Evolutionary conservation across 2,113 vertebrate species (phyloP), one percentile per base, ranked within the genome.

Genomic region (Campylomormyrus tamandua): DNA sequence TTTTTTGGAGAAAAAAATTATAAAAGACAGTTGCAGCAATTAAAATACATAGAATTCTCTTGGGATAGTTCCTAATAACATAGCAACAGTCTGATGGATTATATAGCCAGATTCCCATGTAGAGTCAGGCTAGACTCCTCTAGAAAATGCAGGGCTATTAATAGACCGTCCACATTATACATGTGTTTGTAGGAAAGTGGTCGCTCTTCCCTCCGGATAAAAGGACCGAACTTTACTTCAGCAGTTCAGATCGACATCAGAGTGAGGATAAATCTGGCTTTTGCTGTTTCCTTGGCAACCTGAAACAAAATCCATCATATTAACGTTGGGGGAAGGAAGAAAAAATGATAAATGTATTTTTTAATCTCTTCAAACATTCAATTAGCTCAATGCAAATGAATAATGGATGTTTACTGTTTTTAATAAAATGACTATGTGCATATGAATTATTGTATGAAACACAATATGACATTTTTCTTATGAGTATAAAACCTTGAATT

Each of bases 251-350:
- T 80, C 49, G 27, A 89, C 89, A 84, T 89, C 80, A 84, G 77
- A 62, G 89, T 6, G 39, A 45, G 24, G 77, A 9, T 46, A 89
- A 42, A 83, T 84, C 89, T 89, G 74, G 49, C 52, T 83, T 83
- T 74, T 89, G 80, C 89, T 56, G 89, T 89, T 89, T 84, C 89
- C 89, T 84, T 89, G 89, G 89, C 77, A 89, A 89, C 89, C 35
- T 39, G 52, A 89, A 89, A 58, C 77, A 42, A 80, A 89, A 53
- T 49, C 50, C 31, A 24, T 48, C 80, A 45, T 83, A 46, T 83
- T 46, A 83, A 48, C n/a, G 24, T 84, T 89, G 19, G 31, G 48
- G 88, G 52, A 52, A 39, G 52, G 5, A 3, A 56, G 83, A 49
- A 48, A 83, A 89, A n/a, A 50, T 31, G 80, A 89, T 89, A 39